phyloP scores from a whole-genome alignment of 2,113 vertebrate species.

The Phrynocephalus versicolor region DNA sequence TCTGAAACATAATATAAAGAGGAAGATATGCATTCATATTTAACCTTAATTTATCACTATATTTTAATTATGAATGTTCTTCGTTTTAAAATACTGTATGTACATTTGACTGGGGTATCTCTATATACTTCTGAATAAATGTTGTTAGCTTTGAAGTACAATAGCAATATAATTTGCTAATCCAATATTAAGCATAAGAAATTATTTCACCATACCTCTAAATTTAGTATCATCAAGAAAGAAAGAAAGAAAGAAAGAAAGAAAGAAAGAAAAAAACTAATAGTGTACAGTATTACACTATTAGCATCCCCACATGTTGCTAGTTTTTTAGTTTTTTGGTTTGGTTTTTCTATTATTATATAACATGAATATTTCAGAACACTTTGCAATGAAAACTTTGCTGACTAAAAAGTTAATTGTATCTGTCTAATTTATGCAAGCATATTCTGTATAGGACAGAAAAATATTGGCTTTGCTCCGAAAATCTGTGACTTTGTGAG shows the following conservation, averaged over 20 bases:
- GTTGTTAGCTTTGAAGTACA: too few relatives aligned
- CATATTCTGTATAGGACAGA: not conserved
- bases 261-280: not conserved
- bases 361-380: not conserved
- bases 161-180: not conserved
- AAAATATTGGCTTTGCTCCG: not conserved
- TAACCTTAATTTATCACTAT: not conserved
- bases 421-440: not conserved
- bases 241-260: not conserved
- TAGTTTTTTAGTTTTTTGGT: not conserved
- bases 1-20: not conserved
- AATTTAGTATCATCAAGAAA: not conserved
- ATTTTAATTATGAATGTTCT: not conserved
- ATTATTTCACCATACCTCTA: not conserved
- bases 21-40: not conserved
- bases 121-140: not conserved
- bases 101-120: not conserved
- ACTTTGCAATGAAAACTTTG: fast-evolving
- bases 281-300: not conserved
- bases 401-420: constrained; percentile 7
- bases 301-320: not conserved
- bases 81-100: not conserved
- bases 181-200: not conserved
- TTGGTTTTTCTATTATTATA: constrained; percentile 5
- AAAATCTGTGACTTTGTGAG: not conserved